Conservation (phyloP, 1,140 invertebrate species). For the Pogonus chalceus region DNA sequence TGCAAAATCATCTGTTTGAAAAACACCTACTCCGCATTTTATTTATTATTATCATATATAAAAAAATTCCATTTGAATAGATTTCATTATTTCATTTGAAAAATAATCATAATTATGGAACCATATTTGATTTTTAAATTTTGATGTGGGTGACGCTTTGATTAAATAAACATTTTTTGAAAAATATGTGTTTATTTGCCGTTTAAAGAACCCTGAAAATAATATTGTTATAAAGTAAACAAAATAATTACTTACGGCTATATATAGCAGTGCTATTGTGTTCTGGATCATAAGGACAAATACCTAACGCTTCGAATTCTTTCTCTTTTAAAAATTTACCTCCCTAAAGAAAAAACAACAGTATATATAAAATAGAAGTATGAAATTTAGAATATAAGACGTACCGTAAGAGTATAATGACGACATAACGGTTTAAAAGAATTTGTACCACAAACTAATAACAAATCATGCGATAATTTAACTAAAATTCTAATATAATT, state of each 20-base stretch:
- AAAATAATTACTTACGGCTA: constrained; percentile 41
- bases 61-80: too few species aligned
- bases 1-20: too few species aligned
- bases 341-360: constrained; percentile 39
- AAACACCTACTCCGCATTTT: too few species aligned
- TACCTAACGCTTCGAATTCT: constrained; percentile 72
- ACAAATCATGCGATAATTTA: constrained; percentile 55
- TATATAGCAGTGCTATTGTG: constrained; percentile 88
- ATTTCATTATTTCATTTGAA: too few species aligned
- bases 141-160: too few species aligned
- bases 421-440: constrained; percentile 91
- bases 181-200: too few species aligned
- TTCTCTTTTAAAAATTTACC: constrained; percentile 41
- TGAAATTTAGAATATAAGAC: constrained; percentile 16
- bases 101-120: too few species aligned
- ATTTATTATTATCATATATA: too few species aligned
- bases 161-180: too few species aligned
- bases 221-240: constrained; percentile 15
- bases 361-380: not conserved
- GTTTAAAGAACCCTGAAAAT: too few species aligned
- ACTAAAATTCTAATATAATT: constrained; percentile 88
- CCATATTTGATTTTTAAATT: too few species aligned
- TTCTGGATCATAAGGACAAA: constrained; percentile 85
- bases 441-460: constrained; percentile 92
- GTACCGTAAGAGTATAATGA: constrained; percentile 54